Percentiles rank a stretch among this genome's conserved stretches.
phyloP scores from a whole-genome alignment of 2,797 vertebrate species.

The Pangasius djambal region DNA sequence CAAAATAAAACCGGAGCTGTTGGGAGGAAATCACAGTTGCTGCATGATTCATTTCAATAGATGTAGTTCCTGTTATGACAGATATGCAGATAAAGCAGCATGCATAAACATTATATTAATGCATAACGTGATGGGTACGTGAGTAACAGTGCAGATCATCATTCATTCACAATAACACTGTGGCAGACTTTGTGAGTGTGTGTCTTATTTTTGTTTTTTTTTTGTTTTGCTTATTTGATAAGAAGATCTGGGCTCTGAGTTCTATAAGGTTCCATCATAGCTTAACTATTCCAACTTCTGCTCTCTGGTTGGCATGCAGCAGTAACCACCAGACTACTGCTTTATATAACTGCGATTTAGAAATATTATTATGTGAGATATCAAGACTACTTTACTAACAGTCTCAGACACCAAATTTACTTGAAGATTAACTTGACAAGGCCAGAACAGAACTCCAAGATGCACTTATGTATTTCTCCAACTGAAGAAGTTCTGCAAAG shows the following conservation, averaged over 20 bases:
- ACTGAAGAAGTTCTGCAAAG: neutral
- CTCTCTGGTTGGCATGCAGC: neutral
- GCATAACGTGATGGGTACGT: neutral
- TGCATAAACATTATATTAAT: neutral
- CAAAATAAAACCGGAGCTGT: neutral
- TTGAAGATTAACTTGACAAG: neutral
- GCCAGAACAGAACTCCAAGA: neutral
- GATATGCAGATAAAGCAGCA: neutral
- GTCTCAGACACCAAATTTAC: neutral
- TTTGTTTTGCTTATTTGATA: neutral
- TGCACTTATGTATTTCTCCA: neutral
- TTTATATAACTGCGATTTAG: neutral
- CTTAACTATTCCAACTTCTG: neutral
- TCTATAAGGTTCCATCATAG: neutral
- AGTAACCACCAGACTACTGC: neutral
- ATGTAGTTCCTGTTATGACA: neutral
- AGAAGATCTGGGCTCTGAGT: neutral
- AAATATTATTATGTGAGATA: neutral
- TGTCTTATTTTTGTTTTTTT: neutral
- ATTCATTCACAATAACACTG: neutral
- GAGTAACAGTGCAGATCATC: neutral
- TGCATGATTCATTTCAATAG: neutral
- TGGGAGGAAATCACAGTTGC: neutral
- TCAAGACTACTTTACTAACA: neutral
- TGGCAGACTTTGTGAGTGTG: neutral